Percentiles rank a stretch among this genome's conserved stretches.
Conservation (phyloP, 2,113 vertebrate genomes). For the Limnothrissa miodon region DNA sequence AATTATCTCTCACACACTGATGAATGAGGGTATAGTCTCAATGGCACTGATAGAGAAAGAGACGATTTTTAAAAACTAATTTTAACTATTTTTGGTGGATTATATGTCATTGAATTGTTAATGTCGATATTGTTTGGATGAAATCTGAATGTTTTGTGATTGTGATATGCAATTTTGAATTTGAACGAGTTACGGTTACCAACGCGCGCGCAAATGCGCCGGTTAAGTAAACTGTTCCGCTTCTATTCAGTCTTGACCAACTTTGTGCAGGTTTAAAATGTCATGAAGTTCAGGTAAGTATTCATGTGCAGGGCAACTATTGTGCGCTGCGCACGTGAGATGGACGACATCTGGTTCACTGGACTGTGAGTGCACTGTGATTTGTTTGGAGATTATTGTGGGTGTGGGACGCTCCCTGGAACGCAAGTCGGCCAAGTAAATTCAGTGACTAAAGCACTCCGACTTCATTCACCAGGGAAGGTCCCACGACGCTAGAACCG, state of each 20-base stretch:
- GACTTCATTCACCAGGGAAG: constrained; percentile 35
- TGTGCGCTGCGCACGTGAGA: neutral
- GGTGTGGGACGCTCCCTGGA: constrained; percentile 16
- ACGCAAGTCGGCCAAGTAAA: constrained; percentile 21
- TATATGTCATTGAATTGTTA: neutral
- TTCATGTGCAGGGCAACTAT: neutral
- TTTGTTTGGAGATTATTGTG: constrained; percentile 13
- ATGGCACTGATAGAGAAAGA: neutral
- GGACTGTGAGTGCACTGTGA: neutral
- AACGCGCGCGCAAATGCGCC: neutral
- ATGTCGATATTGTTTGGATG: neutral
- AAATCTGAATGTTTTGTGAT: no score
- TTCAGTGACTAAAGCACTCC: constrained; percentile 24
- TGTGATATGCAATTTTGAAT: no score
- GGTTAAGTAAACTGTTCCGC: neutral
- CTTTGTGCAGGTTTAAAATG: neutral
- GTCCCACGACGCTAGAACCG: constrained; percentile 12
- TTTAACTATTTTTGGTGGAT: neutral
- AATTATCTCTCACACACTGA: neutral
- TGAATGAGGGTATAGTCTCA: no score
- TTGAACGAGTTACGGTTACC: neutral
- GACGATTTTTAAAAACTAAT: neutral
- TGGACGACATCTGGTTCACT: neutral
- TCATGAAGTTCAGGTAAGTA: neutral
- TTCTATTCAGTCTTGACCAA: neutral